Percentiles rank a stretch among this genome's conserved stretches.
Evolutionary conservation across 2,113 vertebrate genomes (phyloP).

Genomic region (Phainopepla nitens): DNA sequence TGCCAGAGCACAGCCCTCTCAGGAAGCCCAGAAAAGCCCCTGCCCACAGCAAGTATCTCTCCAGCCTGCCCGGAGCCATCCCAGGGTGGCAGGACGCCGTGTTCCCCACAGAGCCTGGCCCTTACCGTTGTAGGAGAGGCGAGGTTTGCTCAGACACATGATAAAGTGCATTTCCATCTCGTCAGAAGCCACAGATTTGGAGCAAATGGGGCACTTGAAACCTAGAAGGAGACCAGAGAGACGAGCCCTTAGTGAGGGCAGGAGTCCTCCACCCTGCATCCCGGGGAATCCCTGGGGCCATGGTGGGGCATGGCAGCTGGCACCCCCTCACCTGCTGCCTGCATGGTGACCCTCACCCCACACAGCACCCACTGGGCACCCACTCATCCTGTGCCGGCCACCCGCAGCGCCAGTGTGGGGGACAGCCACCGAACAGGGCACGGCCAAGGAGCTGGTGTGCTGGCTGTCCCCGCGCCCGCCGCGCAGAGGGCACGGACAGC

Average conservation of each 20-base stretch:
- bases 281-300: not conserved
- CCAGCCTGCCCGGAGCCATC: not conserved
- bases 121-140: slow-evolving; percentile 98
- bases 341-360: slow-evolving; percentile 41
- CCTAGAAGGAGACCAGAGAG: slow-evolving; percentile 72
- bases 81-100: accelerated
- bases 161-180: slow-evolving; percentile 99
- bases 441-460: not conserved
- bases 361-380: not conserved
- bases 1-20: not conserved
- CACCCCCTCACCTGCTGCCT: slow-evolving; percentile 43
- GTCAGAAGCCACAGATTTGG: slow-evolving; percentile 97
- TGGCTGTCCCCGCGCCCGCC: not conserved
- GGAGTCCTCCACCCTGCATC: not conserved
- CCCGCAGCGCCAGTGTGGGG: not conserved
- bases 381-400: not conserved
- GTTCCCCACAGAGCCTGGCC: not conserved
- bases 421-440: not conserved
- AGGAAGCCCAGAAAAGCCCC: not conserved
- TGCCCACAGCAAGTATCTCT: not conserved
- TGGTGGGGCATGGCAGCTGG: accelerated
- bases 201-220: slow-evolving; percentile 99
- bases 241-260: not conserved
- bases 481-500: not conserved
- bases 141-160: slow-evolving; percentile 99